Percentiles rank a stretch among this genome's conserved stretches.
These are phyloP conservation scores for Dendrolimus houi DNA, from an alignment of 2,888 invertebrate genomes.

Conservation along the genomic window DNA sequence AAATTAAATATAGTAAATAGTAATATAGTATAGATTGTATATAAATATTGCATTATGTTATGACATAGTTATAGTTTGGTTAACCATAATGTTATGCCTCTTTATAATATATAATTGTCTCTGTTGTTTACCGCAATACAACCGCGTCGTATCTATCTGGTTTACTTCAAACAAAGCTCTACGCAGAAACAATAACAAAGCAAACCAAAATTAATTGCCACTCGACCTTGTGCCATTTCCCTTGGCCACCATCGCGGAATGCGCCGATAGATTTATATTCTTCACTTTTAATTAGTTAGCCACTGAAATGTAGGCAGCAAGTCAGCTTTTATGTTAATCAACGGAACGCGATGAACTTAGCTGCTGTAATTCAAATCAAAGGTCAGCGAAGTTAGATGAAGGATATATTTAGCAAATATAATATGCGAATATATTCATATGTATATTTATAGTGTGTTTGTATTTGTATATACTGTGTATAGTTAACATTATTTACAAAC, in stretches of 20 bases:
- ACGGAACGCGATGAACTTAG: background rate
- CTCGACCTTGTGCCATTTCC: conserved; percentile 37
- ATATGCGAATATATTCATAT: too few relatives aligned
- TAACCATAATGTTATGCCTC: too few relatives aligned
- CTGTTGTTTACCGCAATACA: background rate
- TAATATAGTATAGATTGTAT: too few relatives aligned
- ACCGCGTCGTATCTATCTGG: background rate
- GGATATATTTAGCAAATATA: too few relatives aligned
- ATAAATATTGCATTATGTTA: too few relatives aligned
- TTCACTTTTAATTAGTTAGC: conserved; percentile 12
- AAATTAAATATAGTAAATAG: too few relatives aligned
- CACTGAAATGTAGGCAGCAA: background rate
- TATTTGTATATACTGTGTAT: too few relatives aligned
- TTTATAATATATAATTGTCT: too few relatives aligned
- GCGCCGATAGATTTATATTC: conserved; percentile 11
- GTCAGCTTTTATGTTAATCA: background rate
- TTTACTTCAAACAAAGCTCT: conserved; percentile 5
- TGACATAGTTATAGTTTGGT: too few relatives aligned
- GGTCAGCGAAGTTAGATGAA: background rate
- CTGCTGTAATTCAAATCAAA: background rate
- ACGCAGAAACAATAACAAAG: conserved; percentile 36
- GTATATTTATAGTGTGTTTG: too few relatives aligned
- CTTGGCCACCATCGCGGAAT: conserved; percentile 4
- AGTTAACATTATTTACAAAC: too few relatives aligned
- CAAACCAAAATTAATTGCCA: conserved; percentile 32